Percentiles rank a stretch among this genome's conserved stretches.
phyloP scores from a whole-genome alignment of 1,140 invertebrate genomes.

The Formica selysi region DNA sequence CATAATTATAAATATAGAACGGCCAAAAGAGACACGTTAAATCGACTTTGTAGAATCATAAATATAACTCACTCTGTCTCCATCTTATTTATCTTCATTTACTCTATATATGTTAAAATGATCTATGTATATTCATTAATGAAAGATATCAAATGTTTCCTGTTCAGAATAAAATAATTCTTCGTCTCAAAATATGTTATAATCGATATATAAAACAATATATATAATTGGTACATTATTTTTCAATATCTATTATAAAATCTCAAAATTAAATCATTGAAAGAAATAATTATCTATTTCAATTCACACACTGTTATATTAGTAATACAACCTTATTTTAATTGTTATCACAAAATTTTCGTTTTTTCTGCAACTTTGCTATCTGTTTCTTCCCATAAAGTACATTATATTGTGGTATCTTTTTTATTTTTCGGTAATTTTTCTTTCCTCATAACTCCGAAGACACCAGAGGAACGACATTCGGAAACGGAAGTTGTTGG shows the following conservation, averaged over 20 bases:
- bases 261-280: background rate
- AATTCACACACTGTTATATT: background rate
- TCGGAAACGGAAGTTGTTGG: conserved; percentile 76
- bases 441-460: conserved; percentile 47
- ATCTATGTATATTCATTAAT: background rate
- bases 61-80: conserved; percentile 21
- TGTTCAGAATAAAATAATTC: background rate
- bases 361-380: background rate
- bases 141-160: conserved; percentile 21
- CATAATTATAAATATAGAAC: conserved; percentile 80
- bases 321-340: background rate
- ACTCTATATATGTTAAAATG: background rate
- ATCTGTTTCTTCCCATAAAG: background rate
- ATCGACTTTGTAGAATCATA: conserved; percentile 67
- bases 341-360: background rate
- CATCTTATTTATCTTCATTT: conserved; percentile 40
- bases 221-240: background rate
- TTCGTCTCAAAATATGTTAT: background rate
- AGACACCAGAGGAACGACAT: conserved; percentile 66
- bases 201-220: background rate
- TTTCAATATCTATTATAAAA: background rate
- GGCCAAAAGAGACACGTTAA: conserved; percentile 74
- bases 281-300: conserved; percentile 16
- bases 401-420: background rate
- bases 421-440: conserved; percentile 15